Evolutionary conservation across 2,888 invertebrate genomes (phyloP), one percentile per base, ranked within the genome.

Genomic region (Tortricodes alternella): DNA sequence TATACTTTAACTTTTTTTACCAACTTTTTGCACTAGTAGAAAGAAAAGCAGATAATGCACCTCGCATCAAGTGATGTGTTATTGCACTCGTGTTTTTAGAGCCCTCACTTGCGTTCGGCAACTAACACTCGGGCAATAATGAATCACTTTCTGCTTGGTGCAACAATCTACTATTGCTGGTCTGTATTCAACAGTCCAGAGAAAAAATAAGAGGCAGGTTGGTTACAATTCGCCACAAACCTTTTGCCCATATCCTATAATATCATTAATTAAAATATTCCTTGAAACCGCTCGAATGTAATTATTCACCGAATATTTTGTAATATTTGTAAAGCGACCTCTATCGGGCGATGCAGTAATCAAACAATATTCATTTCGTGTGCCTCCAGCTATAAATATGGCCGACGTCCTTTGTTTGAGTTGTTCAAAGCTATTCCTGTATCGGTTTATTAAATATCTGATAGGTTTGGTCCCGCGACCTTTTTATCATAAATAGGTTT

Each of bases 341-440:
- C 9, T 38, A n/a, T 34, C 23, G 35, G 35, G 24, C 48, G 35
- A 43, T 41, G 43, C 29, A 27, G 27, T 35, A 23, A 29, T 37
- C 41, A 43, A 55, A 49, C 34, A 37, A 6, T 49, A 55, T 21
- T 35, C 27, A 43, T 49, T 39, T 16, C 4, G 11, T 39, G 9
- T 2, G 13, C 34, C 21, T 7, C 8, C 32, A 5, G 21, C n/a
- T 15, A 55, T 43, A 41, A 43, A 55, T 48, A 41, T 35, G 35
- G 11, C 41, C 34, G 19, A 18, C 39, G 34, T 41, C 32, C 48
- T 27, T 49, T 55, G 55, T 55, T 55, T 39, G 39, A 34, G 9
- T 18, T 23, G 18, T 15, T n/a, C 19, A 27, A 8, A 27, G 35
- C 53, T 35, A 41, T 55, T 55, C 43, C 16, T 8, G 35, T 49